Conservation (phyloP, 2,888 invertebrate genomes). For the Andrena haemorrhoa region DNA sequence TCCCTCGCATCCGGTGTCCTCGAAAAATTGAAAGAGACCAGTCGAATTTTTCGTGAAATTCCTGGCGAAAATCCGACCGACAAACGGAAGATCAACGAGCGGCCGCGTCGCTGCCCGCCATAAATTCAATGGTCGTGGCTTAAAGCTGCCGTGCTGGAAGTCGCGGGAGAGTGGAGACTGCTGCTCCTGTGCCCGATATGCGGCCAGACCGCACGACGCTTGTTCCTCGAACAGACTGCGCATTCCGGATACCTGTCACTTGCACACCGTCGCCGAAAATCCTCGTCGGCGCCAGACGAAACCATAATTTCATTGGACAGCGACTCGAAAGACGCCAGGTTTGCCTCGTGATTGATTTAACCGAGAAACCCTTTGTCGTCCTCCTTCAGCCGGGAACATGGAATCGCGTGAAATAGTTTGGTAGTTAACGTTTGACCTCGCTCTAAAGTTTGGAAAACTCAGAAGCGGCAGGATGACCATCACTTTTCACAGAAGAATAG, state of each 20-base stretch:
- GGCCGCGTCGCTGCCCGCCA: not conserved
- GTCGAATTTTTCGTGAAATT: slow-evolving; percentile 2
- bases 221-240: slow-evolving; percentile 55
- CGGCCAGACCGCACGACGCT: slow-evolving; percentile 56
- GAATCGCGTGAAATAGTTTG: too few relatives aligned
- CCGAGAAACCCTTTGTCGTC: too few relatives aligned
- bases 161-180: slow-evolving; percentile 12
- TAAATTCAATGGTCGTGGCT: slow-evolving; percentile 43
- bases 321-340: not conserved
- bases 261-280: slow-evolving; percentile 51
- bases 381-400: too few relatives aligned
- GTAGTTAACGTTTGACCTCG: too few relatives aligned
- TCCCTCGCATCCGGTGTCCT: not conserved
- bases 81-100: slow-evolving; percentile 17
- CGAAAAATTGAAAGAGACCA: not conserved
- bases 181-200: slow-evolving; percentile 46
- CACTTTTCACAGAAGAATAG: too few relatives aligned
- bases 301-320: slow-evolving; percentile 51
- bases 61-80: not conserved
- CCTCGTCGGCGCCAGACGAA: slow-evolving; percentile 32
- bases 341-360: not conserved
- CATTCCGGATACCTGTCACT: slow-evolving; percentile 46
- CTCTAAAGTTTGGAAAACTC: too few relatives aligned
- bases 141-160: slow-evolving; percentile 40
- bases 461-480: too few relatives aligned